Evolutionary conservation across 2,113 vertebrate species (phyloP), one percentile per base, ranked within the genome.

Genomic region (Cryptoleucopteryx plumbea): DNA sequence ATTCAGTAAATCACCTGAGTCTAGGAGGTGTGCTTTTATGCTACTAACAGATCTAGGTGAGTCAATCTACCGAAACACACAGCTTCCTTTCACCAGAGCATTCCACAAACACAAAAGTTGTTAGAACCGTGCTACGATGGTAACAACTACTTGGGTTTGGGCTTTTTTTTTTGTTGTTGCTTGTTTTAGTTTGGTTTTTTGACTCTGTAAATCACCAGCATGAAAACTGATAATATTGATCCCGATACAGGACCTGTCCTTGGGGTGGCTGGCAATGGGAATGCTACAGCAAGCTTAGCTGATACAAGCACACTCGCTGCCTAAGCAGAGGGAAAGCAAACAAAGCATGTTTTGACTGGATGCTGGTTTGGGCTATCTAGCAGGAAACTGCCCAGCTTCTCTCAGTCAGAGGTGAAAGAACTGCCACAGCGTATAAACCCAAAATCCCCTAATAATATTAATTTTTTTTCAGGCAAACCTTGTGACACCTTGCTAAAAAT

Each of bases 391-490:
- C 47, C 29, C 50, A 86, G 66, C 22, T 22, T 59, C 29, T 71
- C 47, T 38, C 34, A 62, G 6, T 13, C 38, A 71, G 38, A 66
- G 18, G n/a, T 18, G 31, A 81, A 93, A 78, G 26, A 86, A 58
- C 23, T 12, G 8, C 53, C 21, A 59, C 3, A 52, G 40, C 4
- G 40, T 8, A 66, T 3, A 71, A 66, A 50, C 31, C 12, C 52
- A 6, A 52, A 59, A 36, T 34, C 10, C 0, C 2, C 10, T 13
- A 11, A 8, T 13, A 48, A 48, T 32, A 5, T 1, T 21, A 10
- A 26, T 62, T 25, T 48, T 67, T 67, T 48, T n/a, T 16, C 19
- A 56, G 14, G 11, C 14, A 85, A 87, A 65, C 6, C 3, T 78
- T 61, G 17, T 71, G 52, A 75, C 7, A 52, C 3, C 17, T 47